Base-by-base conservation (phyloP, 2,113 vertebrate species). In the Hydrochoerus hydrochaeris region DNA sequence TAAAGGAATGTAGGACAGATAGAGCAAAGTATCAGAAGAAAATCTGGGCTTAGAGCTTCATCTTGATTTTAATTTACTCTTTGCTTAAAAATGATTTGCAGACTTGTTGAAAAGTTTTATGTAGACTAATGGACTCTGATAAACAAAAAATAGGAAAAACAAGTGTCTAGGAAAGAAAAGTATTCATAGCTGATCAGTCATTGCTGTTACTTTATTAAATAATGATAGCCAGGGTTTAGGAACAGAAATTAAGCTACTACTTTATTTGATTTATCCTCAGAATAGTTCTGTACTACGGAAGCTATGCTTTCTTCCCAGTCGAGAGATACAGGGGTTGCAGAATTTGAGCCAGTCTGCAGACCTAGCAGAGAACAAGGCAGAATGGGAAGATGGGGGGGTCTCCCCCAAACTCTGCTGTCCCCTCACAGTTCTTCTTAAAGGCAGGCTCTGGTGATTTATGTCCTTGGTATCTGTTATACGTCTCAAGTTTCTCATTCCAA, bases 71-170 rank as follows among this genome's bases (percentile, higher is more conserved):
- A 13, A 80, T 80, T 86, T 46, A n/a, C 11, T 75, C 54, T 69
- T 75, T 67, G 28, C 57, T 90, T 62, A 97, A 92, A 69, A 26
- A 85, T 92, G 93, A 95, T 96, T 97, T 98, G 89, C 97, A 96
- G 83, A 95, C 97, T 91, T 93, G 86, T 35, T 54, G 13, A 71
- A 78, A 78, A 46, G 30, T 46, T 81, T 80, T 77, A 57, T 92
- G 28, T 44, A 88, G 88, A 90, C 57, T 26, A 44, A 52, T 30
- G 77, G 77, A 92, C 5, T 28, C 24, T 78, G n/a, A 17, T 49
- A 80, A 92, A 75, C 19, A 90, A 85, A 49, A 78, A 88, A n/a
- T 44, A 90, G 35, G 4, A 82, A 77, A 57, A 67, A 57, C 0
- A 1, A 82, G 1, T 52, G 3, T 57, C 13, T 35, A n/a, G 35